phyloP scores from a whole-genome alignment of 2,797 vertebrate genomes.

The Somateria mollissima region DNA sequence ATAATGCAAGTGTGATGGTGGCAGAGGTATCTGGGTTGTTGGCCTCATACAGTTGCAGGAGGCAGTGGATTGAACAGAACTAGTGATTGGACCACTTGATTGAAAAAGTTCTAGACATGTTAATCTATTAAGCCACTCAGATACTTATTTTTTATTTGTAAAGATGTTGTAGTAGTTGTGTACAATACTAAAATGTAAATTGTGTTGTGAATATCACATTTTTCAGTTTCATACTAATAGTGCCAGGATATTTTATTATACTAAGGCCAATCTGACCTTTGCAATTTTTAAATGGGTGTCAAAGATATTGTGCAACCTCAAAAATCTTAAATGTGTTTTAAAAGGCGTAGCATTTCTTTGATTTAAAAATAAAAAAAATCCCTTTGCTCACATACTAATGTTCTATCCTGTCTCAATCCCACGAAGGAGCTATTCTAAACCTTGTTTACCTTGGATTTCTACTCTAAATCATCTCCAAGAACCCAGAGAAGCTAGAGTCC shows the following conservation, averaged over 20 bases:
- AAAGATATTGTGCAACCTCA: background rate
- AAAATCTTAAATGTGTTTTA: background rate
- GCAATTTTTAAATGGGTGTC: background rate
- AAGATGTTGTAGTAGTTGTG: background rate
- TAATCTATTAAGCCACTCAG: background rate
- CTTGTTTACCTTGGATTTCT: background rate
- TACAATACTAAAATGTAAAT: background rate
- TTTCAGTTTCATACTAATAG: background rate
- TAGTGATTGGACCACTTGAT: background rate
- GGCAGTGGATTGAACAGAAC: background rate
- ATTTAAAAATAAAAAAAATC: background rate
- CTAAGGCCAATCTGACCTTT: background rate
- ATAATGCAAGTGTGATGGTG: too few species aligned
- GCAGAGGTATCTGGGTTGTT: background rate
- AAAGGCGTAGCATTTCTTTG: background rate
- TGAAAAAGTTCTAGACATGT: background rate
- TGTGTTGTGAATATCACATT: background rate
- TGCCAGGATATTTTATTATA: background rate
- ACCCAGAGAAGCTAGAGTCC: background rate
- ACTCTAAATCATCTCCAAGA: background rate
- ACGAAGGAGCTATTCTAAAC: background rate
- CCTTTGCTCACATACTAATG: background rate
- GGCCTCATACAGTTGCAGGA: background rate
- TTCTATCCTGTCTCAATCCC: background rate
- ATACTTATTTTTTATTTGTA: background rate